Percentiles rank a stretch among this genome's conserved stretches.
These are phyloP conservation scores for Cataglyphis altisquamis DNA, from an alignment of 2,888 invertebrate species.

Conservation along the genomic window DNA sequence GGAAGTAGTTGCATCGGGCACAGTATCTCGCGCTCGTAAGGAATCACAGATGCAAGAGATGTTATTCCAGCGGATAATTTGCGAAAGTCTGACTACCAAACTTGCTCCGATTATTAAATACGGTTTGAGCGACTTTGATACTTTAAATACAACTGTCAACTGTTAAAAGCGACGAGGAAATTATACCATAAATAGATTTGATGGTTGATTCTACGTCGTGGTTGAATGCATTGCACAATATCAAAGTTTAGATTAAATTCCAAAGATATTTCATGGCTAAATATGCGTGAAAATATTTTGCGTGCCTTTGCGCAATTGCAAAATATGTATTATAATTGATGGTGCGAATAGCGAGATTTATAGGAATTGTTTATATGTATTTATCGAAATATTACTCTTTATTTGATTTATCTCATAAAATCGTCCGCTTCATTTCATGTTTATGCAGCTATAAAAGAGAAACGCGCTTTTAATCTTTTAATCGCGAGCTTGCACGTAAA, in stretches of 20 bases:
- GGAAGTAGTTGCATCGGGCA: conserved; percentile 41
- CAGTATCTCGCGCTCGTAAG: conserved; percentile 11
- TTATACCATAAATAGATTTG: neutral
- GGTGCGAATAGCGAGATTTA: neutral
- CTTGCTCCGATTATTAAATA: conserved; percentile 47
- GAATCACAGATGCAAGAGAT: conserved; percentile 50
- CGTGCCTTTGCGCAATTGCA: neutral
- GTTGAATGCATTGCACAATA: neutral
- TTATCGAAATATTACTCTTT: neutral
- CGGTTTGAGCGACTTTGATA: neutral
- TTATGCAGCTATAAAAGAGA: conserved; percentile 21
- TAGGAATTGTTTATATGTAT: neutral
- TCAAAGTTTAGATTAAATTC: neutral
- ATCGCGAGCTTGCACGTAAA: conserved; percentile 15
- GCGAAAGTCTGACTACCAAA: conserved; percentile 49
- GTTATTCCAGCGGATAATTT: conserved; percentile 63
- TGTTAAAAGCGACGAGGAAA: neutral
- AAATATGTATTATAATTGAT: conserved; percentile 5
- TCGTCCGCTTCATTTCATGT: neutral
- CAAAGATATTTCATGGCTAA: neutral
- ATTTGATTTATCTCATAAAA: conserved; percentile 17
- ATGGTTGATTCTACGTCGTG: neutral
- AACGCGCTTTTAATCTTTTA: conserved; percentile 24
- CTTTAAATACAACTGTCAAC: neutral
- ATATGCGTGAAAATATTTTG: neutral